A percentile compares a stretch with the other conserved stretches of the same genome.
Evolutionary conservation across 2,888 invertebrate genomes (phyloP).

Genomic region (Raillietiella orientalis): DNA sequence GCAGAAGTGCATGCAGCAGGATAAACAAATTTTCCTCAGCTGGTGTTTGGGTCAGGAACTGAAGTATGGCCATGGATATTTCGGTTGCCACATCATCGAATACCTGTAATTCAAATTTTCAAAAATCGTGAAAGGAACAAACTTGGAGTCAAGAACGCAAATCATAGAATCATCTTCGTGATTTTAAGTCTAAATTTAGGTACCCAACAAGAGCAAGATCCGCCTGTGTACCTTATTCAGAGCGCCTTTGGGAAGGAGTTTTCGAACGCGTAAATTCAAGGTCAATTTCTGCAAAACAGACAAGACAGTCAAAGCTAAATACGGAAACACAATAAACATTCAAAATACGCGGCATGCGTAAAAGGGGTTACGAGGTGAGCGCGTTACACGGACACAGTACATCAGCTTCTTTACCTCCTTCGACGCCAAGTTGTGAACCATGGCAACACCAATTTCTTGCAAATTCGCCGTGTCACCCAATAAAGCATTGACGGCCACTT

Average conservation of each 20-base stretch:
- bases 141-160: too few species aligned
- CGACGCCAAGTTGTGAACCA: constrained; percentile 63
- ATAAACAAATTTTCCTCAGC: constrained; percentile 44
- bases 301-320: too few species aligned
- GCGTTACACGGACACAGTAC: too few species aligned
- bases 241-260: constrained; percentile 25
- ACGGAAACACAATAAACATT: too few species aligned
- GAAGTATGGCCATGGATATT: constrained; percentile 59
- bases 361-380: too few species aligned
- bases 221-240: constrained; percentile 30
- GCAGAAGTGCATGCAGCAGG: constrained; percentile 37
- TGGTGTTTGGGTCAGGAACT: constrained; percentile 41
- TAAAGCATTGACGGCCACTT: constrained; percentile 55
- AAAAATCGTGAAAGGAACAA: too few species aligned
- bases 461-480: constrained; percentile 32
- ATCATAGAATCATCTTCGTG: too few species aligned
- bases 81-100: constrained; percentile 81
- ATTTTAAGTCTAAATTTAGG: too few species aligned
- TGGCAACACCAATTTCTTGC: constrained; percentile 48
- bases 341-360: too few species aligned
- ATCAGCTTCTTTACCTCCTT: constrained; percentile 93
- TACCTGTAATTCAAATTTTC: constrained; percentile 24
- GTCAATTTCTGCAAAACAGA: constrained; percentile 26
- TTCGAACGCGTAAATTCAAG: constrained; percentile 25
- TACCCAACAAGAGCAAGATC: too few species aligned